A percentile compares a stretch with the other conserved stretches of the same genome.
Conservation (phyloP, 2,113 vertebrate genomes). For the Periophthalmodon schlosseri region DNA sequence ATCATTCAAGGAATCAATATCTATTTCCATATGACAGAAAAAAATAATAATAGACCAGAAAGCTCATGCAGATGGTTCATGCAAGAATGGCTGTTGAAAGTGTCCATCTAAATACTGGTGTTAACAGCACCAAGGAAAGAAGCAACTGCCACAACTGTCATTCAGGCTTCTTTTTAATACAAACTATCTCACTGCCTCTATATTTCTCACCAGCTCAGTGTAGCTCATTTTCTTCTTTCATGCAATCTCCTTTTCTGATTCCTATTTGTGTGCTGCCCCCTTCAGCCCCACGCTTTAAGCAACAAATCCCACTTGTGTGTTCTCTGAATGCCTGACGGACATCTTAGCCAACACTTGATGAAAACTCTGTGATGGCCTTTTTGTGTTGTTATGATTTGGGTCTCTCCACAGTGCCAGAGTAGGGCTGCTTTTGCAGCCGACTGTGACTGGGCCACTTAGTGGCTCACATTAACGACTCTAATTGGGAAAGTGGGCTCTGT, state of each 20-base stretch:
- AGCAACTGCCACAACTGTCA: conserved; percentile 73
- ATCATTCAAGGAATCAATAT: conserved; percentile 73
- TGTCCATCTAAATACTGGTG: conserved; percentile 45
- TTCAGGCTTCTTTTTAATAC: conserved; percentile 24
- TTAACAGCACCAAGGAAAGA: conserved; percentile 24
- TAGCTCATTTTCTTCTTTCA: conserved; percentile 12
- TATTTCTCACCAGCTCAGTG: conserved; percentile 9
- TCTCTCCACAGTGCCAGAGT: conserved; percentile 60
- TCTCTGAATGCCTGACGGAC: conserved; percentile 37
- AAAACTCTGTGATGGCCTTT: conserved; percentile 35
- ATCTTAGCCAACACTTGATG: conserved; percentile 36
- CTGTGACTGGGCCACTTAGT: conserved; percentile 73
- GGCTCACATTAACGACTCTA: conserved; percentile 72
- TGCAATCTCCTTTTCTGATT: background rate
- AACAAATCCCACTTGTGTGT: conserved; percentile 21
- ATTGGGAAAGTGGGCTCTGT: conserved; percentile 77
- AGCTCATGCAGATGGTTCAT: conserved; percentile 59
- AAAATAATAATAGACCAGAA: conserved; percentile 68
- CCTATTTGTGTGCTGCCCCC: background rate
- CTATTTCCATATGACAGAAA: conserved; percentile 79
- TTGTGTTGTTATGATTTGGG: conserved; percentile 45
- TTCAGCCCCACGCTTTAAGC: background rate
- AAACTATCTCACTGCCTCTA: conserved; percentile 25
- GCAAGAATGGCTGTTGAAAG: conserved; percentile 64
- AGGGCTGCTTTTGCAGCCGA: conserved; percentile 62